Base-by-base conservation (phyloP, 2,888 invertebrate species). In the Drosophila leonis region DNA sequence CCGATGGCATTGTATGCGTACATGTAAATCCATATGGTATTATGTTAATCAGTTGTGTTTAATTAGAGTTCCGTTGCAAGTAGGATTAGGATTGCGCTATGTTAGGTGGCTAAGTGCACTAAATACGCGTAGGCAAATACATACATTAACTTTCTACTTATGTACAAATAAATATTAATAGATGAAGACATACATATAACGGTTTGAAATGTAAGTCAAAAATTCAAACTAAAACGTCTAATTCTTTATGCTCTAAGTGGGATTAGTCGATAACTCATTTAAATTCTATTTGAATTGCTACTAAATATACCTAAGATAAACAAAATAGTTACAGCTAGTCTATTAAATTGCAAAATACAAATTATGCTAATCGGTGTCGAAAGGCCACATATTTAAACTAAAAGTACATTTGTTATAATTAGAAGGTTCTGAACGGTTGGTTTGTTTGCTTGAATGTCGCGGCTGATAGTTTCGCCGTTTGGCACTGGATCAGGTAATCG, bases 401-500 rank as follows among this genome's bases (percentile, higher is more conserved):
- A 83, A 80, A 82, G 75, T 82, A 84, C 82, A 81, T 67, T 69
- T 78, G 75, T 44, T 44, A 27, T 63, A 60, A 65, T 49, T 61
- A 44, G 51, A 18, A 10, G 57, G 24, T 39, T 39, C 39, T 39
- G 39, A 39, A 10, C 33, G 42, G 31, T 56, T 42, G 41, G n/a
- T 68, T 35, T 56, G 49, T 39, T 46, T 56, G 49, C 18, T 49
- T 52, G 41, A 59, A 18, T 74, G 63, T 51, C 66, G 76, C 46
- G 31, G 33, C 54, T 48, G 48, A 44, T 39, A 42, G 42, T 48
- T 57, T 52, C 71, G 55, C 73, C 69, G 39, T 67, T 82, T 77
- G 65, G 72, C 78, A 71, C 66, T 79, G 76, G 76, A 91, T 93
- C 91, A 93, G 80, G 93, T 94, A 82, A 94, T 94, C 71, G 94